A percentile compares a stretch with the other conserved stretches of the same genome.
Evolutionary conservation across 2,113 vertebrate species (phyloP).

Genomic region (Sinocyclocheilus anshuiensis): DNA sequence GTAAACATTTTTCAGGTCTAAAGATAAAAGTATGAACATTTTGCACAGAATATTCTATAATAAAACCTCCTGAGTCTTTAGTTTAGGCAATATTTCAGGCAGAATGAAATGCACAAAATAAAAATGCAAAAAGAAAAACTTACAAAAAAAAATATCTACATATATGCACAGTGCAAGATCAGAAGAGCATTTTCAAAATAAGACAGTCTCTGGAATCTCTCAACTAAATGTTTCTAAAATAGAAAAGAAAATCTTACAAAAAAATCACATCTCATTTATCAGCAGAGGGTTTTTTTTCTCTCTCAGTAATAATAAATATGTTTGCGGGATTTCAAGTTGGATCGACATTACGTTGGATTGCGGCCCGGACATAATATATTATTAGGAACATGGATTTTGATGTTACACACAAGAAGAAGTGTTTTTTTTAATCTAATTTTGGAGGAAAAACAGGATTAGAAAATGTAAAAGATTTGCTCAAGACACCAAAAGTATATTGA

Average conservation of each 20-base stretch:
- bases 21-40: slow-evolving; percentile 10
- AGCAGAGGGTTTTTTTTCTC: not conserved
- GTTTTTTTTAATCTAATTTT: not conserved
- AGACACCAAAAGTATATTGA: not conserved
- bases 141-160: slow-evolving; percentile 18
- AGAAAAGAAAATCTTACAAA: not conserved
- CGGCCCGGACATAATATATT: not conserved
- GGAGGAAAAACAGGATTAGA: not conserved
- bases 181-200: not conserved
- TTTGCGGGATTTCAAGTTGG: not conserved
- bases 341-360: not conserved
- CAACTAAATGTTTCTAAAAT: not conserved
- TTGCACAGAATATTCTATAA: slow-evolving; percentile 6
- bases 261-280: not conserved
- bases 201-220: not conserved
- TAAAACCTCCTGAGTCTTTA: slow-evolving; percentile 26
- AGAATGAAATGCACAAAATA: slow-evolving; percentile 19
- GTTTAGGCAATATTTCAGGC: slow-evolving; percentile 33
- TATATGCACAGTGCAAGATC: slow-evolving; percentile 14
- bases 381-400: not conserved
- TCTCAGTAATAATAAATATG: slow-evolving; percentile 28
- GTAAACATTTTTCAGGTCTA: not conserved
- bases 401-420: too few species aligned
- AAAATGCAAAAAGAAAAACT: slow-evolving; percentile 19
- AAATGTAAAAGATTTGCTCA: not conserved